A percentile compares a stretch with the other conserved stretches of the same genome.
phyloP scores from a whole-genome alignment of 2,797 vertebrate species.

The Sylvilagus floridanus region DNA sequence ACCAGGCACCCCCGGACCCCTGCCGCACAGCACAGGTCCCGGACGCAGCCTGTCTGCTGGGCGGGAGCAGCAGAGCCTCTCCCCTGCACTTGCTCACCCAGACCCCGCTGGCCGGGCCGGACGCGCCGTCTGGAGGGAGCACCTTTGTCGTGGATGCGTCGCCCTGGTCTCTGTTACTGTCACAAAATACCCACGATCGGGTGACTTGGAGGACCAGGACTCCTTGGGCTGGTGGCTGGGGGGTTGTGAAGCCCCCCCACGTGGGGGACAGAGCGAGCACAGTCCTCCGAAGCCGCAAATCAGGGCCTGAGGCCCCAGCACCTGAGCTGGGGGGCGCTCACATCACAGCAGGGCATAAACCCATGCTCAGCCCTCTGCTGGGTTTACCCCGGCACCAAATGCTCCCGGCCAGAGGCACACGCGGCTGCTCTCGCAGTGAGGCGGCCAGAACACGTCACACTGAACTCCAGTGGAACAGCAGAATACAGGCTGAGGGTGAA shows the following conservation, averaged over 20 bases:
- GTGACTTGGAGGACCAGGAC: too few species aligned
- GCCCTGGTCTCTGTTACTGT: background rate
- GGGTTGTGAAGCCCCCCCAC: too few species aligned
- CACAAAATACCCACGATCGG: background rate
- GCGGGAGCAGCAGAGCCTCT: background rate
- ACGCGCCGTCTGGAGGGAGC: background rate
- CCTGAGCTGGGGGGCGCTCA: background rate
- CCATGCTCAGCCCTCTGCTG: too few species aligned
- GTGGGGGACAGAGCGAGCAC: background rate
- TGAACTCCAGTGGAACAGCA: too few species aligned
- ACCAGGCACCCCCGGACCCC: background rate
- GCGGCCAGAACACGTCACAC: too few species aligned
- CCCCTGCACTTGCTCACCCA: accelerated
- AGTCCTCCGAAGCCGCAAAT: background rate
- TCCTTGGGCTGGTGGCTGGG: background rate
- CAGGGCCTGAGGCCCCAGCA: background rate
- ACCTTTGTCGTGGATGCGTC: background rate
- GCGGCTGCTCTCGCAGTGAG: too few species aligned
- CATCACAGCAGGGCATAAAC: too few species aligned
- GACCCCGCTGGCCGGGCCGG: background rate
- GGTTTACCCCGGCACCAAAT: background rate
- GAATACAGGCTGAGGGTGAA: too few species aligned
- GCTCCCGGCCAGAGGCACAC: too few species aligned
- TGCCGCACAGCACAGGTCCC: background rate
- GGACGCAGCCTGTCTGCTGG: accelerated